Evolutionary conservation across 2,113 vertebrate species (phyloP), one percentile per base, ranked within the genome.

Genomic region (Todiramphus chloris): DNA sequence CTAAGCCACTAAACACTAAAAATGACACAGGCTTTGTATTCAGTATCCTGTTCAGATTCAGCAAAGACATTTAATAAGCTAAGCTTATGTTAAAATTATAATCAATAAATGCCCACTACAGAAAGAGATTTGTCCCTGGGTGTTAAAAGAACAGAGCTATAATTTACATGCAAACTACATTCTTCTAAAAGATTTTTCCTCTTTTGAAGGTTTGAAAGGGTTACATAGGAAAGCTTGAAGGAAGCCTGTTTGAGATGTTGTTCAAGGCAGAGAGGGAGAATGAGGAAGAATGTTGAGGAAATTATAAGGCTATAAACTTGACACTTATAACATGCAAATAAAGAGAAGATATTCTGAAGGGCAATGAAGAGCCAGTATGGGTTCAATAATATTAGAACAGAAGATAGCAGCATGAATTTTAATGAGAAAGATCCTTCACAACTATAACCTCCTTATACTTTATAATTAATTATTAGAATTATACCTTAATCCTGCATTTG

Each of bases 81-180:
- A 70, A 82, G 78, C 84, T 97, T 96, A 62, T 95, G 86, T 86
- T 93, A 83, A 97, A 97, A 97, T 97, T 79, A 94, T 89, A 96
- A 89, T 95, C 68, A 96, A 97, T 97, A 96, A 94, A 95, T 95
- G 64, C 69, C 68, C 86, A 79, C 87, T 43, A 81, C 58, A 91
- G 80, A 92, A 78, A 48, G 85, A 53, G 43, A 55, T 87, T 94
- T 95, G 93, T 94, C 62, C 66, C 87, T 83, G 82, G 84, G 74
- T 74, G 30, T 72, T 76, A 53, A 84, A 79, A 78, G 82, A 93
- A 83, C 59, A 76, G 59, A 92, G 53, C 39, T 91, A 7, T 77
- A 82, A 91, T 94, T 94, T 96, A 77, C 87, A 97, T 95, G 85
- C 3, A 9, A 93, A 70, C 1, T 17, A 50, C 46, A 39, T 68